Evolutionary conservation across 2,888 invertebrate species (phyloP).

Genomic region (Noctua fimbriata): DNA sequence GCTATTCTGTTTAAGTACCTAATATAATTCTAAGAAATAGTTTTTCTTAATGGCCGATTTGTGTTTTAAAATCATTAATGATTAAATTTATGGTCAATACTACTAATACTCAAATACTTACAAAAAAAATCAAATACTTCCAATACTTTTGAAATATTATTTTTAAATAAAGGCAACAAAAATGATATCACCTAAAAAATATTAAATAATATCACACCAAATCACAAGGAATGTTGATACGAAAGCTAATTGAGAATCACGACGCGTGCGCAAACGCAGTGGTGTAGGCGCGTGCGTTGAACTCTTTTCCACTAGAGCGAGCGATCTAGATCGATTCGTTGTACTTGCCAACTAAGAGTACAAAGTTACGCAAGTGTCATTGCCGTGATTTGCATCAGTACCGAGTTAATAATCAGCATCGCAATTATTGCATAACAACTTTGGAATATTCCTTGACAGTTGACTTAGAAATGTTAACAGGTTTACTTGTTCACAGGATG

Average conservation of each 20-base stretch:
- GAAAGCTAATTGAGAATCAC: slow-evolving; percentile 57
- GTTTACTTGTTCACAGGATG: slow-evolving; percentile 46
- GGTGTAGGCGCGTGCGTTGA: slow-evolving; percentile 72
- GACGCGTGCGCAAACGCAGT: slow-evolving; percentile 60
- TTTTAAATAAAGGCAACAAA: too few relatives aligned
- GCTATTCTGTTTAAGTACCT: neutral
- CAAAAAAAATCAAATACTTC: too few relatives aligned
- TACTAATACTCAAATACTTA: too few relatives aligned
- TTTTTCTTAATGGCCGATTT: neutral
- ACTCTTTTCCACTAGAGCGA: slow-evolving; percentile 74
- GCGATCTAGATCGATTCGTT: slow-evolving; percentile 73
- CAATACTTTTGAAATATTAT: too few relatives aligned
- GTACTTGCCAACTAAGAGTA: slow-evolving; percentile 68
- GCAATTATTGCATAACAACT: slow-evolving; percentile 83
- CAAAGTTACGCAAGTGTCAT: slow-evolving; percentile 83
- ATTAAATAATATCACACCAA: slow-evolving; percentile 29
- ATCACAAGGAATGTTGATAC: slow-evolving; percentile 57
- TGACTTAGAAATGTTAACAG: slow-evolving; percentile 48
- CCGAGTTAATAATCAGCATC: slow-evolving; percentile 68
- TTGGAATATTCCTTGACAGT: slow-evolving; percentile 74
- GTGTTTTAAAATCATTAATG: neutral
- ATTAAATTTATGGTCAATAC: too few relatives aligned
- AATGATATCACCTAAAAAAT: neutral
- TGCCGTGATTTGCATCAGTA: slow-evolving; percentile 82
- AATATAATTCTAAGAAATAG: neutral